A percentile compares a stretch with the other conserved stretches of the same genome.
These are phyloP conservation scores for Apamea epomidion DNA, from an alignment of 2,888 invertebrate genomes.

Conservation along the genomic window DNA sequence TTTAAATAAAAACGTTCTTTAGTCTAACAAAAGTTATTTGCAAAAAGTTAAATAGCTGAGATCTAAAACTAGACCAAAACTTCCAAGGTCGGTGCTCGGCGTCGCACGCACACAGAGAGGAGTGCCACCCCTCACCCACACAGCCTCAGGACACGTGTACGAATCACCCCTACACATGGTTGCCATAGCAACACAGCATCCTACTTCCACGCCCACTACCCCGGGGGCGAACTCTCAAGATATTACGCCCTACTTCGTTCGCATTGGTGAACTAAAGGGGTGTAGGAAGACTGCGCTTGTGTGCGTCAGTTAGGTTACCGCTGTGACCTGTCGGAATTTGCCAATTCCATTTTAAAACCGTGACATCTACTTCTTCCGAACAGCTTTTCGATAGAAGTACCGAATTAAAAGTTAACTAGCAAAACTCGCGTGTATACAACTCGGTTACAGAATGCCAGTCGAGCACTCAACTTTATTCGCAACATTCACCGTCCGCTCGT, in stretches of 20 bases:
- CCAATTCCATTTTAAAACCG: slow-evolving; percentile 75
- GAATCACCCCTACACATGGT: slow-evolving; percentile 88
- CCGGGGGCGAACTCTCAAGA: slow-evolving; percentile 90
- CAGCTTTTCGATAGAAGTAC: slow-evolving; percentile 68
- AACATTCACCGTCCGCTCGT: slow-evolving; percentile 88
- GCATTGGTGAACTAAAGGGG: slow-evolving; percentile 89
- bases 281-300: slow-evolving; percentile 81
- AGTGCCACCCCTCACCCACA: slow-evolving; percentile 79
- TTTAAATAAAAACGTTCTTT: slow-evolving; percentile 51
- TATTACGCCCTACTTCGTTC: slow-evolving; percentile 90
- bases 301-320: slow-evolving; percentile 81
- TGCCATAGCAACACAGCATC: slow-evolving; percentile 91
- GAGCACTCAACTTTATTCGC: slow-evolving; percentile 81
- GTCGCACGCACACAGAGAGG: slow-evolving; percentile 72
- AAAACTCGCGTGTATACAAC: slow-evolving; percentile 61
- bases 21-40: slow-evolving; percentile 47
- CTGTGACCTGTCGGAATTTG: slow-evolving; percentile 76
- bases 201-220: slow-evolving; percentile 91
- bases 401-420: slow-evolving; percentile 71
- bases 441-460: slow-evolving; percentile 76
- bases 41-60: slow-evolving; percentile 54
- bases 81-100: slow-evolving; percentile 84
- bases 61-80: slow-evolving; percentile 84
- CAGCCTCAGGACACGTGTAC: slow-evolving; percentile 79
- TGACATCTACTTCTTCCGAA: slow-evolving; percentile 68